Evolutionary conservation across 2,888 invertebrate genomes (phyloP).

Genomic region (Phlogophora meticulosa): DNA sequence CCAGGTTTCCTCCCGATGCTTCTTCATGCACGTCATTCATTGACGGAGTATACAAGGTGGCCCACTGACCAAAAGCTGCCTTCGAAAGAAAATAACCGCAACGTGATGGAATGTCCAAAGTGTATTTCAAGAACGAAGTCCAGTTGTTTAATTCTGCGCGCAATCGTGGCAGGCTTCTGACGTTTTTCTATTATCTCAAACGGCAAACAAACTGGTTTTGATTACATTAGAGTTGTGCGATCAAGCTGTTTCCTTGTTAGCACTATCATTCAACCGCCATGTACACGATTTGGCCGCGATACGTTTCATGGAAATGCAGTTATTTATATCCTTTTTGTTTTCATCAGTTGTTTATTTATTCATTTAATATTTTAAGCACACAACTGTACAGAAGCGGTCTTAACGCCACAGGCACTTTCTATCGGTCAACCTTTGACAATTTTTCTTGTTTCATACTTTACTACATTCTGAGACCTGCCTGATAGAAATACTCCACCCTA

Average conservation of each 20-base stretch:
- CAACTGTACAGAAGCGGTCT: too few relatives aligned
- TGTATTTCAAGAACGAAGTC: conserved; percentile 24
- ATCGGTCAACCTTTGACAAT: too few relatives aligned
- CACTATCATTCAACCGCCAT: conserved; percentile 20
- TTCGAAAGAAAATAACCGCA: conserved; percentile 14
- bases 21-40: neutral
- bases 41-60: neutral
- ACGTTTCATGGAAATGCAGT: conserved; percentile 30
- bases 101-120: neutral
- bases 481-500: neutral
- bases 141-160: conserved; percentile 8
- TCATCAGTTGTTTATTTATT: too few relatives aligned
- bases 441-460: conserved; percentile 11
- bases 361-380: too few relatives aligned
- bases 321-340: conserved; percentile 16
- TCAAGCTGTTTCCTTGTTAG: conserved; percentile 49
- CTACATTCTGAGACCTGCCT: neutral
- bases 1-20: too few relatives aligned
- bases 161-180: conserved; percentile 39
- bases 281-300: conserved; percentile 16
- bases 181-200: conserved; percentile 42
- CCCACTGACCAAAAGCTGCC: neutral
- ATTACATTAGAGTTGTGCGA: conserved; percentile 39
- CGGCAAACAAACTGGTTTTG: conserved; percentile 47
- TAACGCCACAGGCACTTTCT: too few relatives aligned